Conservation (phyloP, 2,113 vertebrate species). For the Cinclus mexicanus region DNA sequence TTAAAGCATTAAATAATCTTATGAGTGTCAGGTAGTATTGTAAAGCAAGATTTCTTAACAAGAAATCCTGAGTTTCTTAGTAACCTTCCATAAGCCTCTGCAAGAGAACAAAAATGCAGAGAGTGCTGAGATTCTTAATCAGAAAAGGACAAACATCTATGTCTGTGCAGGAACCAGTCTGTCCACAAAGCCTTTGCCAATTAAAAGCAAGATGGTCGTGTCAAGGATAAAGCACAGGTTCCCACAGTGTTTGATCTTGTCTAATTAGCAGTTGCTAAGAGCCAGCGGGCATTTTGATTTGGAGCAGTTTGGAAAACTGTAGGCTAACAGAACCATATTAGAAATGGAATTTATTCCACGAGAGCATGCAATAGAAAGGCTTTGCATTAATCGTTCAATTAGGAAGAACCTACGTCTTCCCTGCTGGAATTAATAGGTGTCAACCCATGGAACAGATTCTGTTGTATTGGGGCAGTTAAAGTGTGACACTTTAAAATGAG, state of each 20-base stretch:
- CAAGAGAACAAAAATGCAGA: background rate
- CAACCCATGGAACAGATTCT: background rate
- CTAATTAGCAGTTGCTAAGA: constrained; percentile 14
- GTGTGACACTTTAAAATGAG: background rate
- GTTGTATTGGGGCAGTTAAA: background rate
- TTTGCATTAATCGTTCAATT: background rate
- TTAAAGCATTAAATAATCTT: background rate
- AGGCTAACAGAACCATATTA: background rate
- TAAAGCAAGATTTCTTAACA: background rate
- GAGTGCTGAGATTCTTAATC: background rate
- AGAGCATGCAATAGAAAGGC: background rate
- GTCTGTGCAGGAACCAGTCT: background rate
- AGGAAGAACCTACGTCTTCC: background rate
- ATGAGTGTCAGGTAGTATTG: background rate
- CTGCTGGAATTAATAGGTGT: background rate
- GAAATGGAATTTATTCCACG: background rate
- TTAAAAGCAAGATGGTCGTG: background rate
- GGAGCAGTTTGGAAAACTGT: background rate
- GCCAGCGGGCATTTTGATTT: background rate
- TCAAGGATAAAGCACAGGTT: background rate
- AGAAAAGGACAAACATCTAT: background rate
- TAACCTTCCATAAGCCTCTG: background rate
- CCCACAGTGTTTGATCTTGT: background rate
- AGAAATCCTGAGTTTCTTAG: background rate
- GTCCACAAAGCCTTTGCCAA: background rate